A percentile compares a stretch with the other conserved stretches of the same genome.
Evolutionary conservation across 2,797 vertebrate genomes (phyloP).

Genomic region (Chelidonichthys spinosus): DNA sequence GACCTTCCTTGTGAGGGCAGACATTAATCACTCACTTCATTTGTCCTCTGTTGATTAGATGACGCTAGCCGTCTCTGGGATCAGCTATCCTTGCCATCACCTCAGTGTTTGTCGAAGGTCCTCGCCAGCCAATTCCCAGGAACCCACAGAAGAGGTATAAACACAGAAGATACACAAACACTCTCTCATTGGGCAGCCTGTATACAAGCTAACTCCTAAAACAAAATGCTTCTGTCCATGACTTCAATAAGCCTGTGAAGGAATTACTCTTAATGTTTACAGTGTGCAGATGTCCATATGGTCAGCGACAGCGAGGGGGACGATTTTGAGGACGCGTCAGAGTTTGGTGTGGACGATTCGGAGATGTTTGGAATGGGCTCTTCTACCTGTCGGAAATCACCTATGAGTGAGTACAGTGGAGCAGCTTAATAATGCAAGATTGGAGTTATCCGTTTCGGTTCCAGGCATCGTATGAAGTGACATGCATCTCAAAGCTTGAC

Average conservation of each 20-base stretch:
- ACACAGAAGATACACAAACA: conserved; percentile 23
- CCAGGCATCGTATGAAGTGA: background rate
- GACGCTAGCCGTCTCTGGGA: conserved; percentile 92
- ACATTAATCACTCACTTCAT: background rate
- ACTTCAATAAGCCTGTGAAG: background rate
- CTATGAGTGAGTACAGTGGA: conserved; percentile 90
- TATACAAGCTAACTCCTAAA: conserved; percentile 13
- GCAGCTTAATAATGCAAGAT: background rate
- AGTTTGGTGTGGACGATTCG: conserved; percentile 97
- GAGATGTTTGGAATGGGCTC: conserved; percentile 97
- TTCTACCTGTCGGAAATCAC: conserved; percentile 92
- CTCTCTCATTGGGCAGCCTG: conserved; percentile 1
- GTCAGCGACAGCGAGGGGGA: conserved; percentile 98
- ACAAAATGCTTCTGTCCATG: conserved; percentile 14
- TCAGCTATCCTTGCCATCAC: conserved; percentile 96
- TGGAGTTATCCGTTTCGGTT: background rate
- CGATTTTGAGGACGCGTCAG: conserved; percentile 98
- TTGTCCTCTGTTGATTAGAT: conserved; percentile 84
- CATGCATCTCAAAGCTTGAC: background rate
- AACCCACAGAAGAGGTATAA: conserved; percentile 94
- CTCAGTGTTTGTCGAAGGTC: conserved; percentile 95
- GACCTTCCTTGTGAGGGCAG: background rate
- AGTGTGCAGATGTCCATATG: conserved; percentile 99
- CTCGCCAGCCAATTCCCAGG: conserved; percentile 90
- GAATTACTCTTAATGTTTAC: conserved; percentile 43